phyloP scores from a whole-genome alignment of 2,888 invertebrate species.

The Invenusta paracnida region DNA sequence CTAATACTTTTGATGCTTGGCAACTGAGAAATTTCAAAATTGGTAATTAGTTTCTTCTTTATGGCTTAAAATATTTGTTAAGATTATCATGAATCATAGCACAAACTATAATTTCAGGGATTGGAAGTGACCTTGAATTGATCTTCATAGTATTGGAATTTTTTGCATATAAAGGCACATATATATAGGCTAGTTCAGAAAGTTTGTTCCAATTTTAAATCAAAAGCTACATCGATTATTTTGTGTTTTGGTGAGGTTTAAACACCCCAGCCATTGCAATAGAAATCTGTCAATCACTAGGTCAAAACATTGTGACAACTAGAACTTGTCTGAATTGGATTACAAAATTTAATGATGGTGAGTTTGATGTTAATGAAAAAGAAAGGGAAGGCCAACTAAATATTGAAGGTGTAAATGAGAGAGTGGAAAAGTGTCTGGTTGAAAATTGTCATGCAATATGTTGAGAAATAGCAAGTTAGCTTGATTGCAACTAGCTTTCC shows the following conservation, averaged over 20 bases:
- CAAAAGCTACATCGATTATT: not conserved
- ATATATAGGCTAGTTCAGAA: not conserved
- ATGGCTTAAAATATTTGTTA: too few species aligned
- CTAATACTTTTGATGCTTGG: too few species aligned
- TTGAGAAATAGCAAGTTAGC: conserved; percentile 11
- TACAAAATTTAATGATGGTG: conserved; percentile 2
- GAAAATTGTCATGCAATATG: not conserved
- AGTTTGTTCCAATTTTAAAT: not conserved
- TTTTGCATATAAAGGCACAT: too few species aligned
- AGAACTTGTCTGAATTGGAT: conserved; percentile 25
- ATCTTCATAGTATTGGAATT: too few species aligned
- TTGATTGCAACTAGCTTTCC: not conserved
- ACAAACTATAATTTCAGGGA: too few species aligned
- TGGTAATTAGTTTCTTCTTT: too few species aligned
- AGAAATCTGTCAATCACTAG: conserved; percentile 8
- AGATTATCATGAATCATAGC: too few species aligned
- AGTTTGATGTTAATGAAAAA: conserved; percentile 23
- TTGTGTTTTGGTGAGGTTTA: not conserved
- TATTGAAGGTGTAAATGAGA: conserved; percentile 22
- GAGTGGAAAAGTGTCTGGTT: conserved; percentile 18
- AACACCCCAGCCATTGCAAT: conserved; percentile 16
- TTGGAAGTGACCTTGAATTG: too few species aligned
- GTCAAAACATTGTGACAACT: conserved; percentile 23
- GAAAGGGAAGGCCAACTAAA: not conserved
- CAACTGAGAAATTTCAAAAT: too few species aligned